Evolutionary conservation across 2,888 invertebrate genomes (phyloP).

Genomic region (Dynastes maya): DNA sequence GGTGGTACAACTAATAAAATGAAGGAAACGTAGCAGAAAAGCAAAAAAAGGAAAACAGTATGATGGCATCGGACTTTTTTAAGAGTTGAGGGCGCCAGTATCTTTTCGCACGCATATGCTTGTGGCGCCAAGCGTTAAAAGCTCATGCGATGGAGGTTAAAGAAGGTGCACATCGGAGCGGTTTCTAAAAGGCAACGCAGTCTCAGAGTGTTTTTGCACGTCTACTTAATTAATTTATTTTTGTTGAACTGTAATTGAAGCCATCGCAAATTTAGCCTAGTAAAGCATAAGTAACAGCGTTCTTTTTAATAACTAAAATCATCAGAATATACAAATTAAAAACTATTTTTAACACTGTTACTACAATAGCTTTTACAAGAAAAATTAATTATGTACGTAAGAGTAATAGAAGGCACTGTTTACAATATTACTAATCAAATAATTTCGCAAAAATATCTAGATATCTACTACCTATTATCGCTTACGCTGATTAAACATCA

Average conservation of each 20-base stretch:
- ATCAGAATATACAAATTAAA: too few relatives aligned
- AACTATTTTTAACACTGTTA: too few relatives aligned
- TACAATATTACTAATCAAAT: too few relatives aligned
- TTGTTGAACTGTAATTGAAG: not conserved
- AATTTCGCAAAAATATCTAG: too few relatives aligned
- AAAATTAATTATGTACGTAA: too few relatives aligned
- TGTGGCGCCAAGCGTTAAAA: conserved; percentile 32
- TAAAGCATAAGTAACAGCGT: not conserved
- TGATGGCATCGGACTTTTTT: conserved; percentile 21
- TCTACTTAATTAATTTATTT: not conserved
- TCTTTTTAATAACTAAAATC: too few relatives aligned
- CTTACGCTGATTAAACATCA: too few relatives aligned
- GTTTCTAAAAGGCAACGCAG: not conserved
- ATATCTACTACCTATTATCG: too few relatives aligned
- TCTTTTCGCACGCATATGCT: conserved; percentile 6
- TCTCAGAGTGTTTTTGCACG: not conserved
- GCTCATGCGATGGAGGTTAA: not conserved
- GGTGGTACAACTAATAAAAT: conserved; percentile 4
- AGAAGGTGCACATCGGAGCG: not conserved
- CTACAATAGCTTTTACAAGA: too few relatives aligned
- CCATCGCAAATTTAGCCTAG: too few relatives aligned
- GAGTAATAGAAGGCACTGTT: too few relatives aligned
- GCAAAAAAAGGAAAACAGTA: conserved; percentile 15
- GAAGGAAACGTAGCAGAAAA: conserved; percentile 6
- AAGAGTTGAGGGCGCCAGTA: conserved; percentile 28